Evolutionary conservation across 2,797 vertebrate species (phyloP), one percentile per base, ranked within the genome.

Genomic region (Coregonus suidteri): DNA sequence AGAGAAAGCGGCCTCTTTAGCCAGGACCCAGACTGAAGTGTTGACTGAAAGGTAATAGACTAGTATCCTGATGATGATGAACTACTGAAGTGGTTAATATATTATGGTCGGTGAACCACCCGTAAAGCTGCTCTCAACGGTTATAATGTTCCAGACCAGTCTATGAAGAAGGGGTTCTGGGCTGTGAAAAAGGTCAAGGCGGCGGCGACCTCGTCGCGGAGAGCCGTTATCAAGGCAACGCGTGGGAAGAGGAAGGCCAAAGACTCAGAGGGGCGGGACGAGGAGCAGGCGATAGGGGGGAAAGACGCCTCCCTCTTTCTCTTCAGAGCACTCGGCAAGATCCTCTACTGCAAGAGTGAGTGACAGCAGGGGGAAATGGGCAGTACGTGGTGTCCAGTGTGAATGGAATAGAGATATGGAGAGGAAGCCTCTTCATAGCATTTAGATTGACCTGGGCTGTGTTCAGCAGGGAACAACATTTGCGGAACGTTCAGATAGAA

Each of bases 331-430:
- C 88, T 99, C 85, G 98, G 98, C 15, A 99, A 97, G 90, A 97
- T 99, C 86, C 91, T 99, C 16, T 96, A 99, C 88, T 97, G 96
- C 91, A 99, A 99, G 96, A 95, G 98, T 99, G 93, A 96, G 96
- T 88, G 18, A 47, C n/a, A 31, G 0, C 15, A 37, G 7, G n/a
- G 20, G 20, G 3, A 11, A 62, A 62, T 41, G 37, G 6, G 37
- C 37, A 41, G 6, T 41, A 41, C 37, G 0, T 41, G 37, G 37
- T 41, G 41, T 47, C 41, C 41, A 3, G 41, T 47, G 41, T 47
- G 41, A 47, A 3, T 2, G 2, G 41, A 47, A 47, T 47, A 47
- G 41, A 47, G 9, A 6, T 20, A 25, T 16, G 3, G 16, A 30
- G 59, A 64, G 3, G 56, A 20, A 20, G n/a, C 56, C n/a, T 62